Evolutionary conservation across 2,888 invertebrate species (phyloP).

Genomic region (Tolmerus cingulatus): DNA sequence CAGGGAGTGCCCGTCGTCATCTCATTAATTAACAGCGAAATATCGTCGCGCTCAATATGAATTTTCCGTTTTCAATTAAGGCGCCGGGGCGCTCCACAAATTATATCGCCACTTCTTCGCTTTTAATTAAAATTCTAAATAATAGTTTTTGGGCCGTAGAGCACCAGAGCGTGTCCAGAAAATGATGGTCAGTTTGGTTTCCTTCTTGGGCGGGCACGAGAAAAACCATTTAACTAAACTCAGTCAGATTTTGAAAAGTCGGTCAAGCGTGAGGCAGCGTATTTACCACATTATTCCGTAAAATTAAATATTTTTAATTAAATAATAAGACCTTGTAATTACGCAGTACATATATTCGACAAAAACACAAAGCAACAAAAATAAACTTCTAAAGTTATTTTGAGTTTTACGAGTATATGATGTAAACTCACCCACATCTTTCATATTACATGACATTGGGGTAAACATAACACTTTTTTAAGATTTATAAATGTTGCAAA

Average conservation of each 20-base stretch:
- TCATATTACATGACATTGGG: too few relatives aligned
- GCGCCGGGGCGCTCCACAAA: not conserved
- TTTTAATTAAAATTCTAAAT: not conserved
- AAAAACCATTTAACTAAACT: not conserved
- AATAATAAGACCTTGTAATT: not conserved
- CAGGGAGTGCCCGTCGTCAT: not conserved
- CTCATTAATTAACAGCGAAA: conserved; percentile 33
- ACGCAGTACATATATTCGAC: not conserved
- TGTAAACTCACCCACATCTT: too few relatives aligned
- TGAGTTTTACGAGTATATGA: too few relatives aligned
- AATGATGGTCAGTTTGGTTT: not conserved
- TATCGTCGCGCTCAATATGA: conserved; percentile 24
- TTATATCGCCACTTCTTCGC: not conserved
- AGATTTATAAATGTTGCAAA: too few relatives aligned
- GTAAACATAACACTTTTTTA: too few relatives aligned
- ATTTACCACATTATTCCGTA: not conserved
- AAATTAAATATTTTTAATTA: not conserved
- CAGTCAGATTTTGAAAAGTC: not conserved
- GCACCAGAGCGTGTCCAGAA: not conserved
- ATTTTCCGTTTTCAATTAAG: conserved; percentile 31
- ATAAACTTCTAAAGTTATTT: too few relatives aligned
- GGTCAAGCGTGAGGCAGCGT: not conserved
- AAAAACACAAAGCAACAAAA: too few relatives aligned
- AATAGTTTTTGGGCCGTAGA: not conserved
- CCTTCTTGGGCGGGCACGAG: not conserved